A percentile compares a stretch with the other conserved stretches of the same genome.
Evolutionary conservation across 92 coral and sea anemone species (phyloP).

Genomic region (Zoanthus gigantus): DNA sequence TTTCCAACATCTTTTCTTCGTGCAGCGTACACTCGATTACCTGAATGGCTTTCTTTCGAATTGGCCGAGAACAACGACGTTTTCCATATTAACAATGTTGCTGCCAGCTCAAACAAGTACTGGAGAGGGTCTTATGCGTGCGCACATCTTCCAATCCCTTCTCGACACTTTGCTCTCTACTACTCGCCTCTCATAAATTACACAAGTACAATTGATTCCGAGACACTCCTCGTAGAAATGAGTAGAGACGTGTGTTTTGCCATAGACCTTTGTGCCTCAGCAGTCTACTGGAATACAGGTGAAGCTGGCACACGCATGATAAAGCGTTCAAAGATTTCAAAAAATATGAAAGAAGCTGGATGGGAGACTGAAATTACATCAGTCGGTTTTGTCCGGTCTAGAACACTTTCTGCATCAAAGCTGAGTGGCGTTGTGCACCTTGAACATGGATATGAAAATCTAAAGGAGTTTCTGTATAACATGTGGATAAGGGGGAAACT

Average conservation of each 20-base stretch:
- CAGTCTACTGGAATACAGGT: slow-evolving; percentile 36
- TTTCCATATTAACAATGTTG: slow-evolving; percentile 55
- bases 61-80: slow-evolving; percentile 22
- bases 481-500: slow-evolving; percentile 43
- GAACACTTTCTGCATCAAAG: slow-evolving; percentile 3
- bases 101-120: slow-evolving; percentile 4
- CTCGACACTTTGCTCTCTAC: slow-evolving; percentile 7
- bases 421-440: slow-evolving; percentile 3
- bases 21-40: slow-evolving; percentile 34
- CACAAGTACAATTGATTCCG: slow-evolving; percentile 19
- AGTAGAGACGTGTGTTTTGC: slow-evolving; percentile 55
- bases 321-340: slow-evolving; percentile 6
- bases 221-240: slow-evolving; percentile 19
- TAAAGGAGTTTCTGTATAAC: slow-evolving; percentile 30
- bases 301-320: not conserved
- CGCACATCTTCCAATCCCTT: slow-evolving; percentile 38
- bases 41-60: slow-evolving; percentile 51
- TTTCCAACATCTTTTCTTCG: slow-evolving; percentile 48
- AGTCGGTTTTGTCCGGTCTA: slow-evolving; percentile 20
- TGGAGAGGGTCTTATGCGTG: slow-evolving; percentile 23
- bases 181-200: slow-evolving; percentile 45
- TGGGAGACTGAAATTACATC: slow-evolving; percentile 32
- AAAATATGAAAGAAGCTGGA: slow-evolving; percentile 44
- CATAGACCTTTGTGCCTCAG: slow-evolving; percentile 42
- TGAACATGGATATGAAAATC: not conserved